Conservation (phyloP, 2,888 invertebrate genomes). For the Dysmachus trigonus region DNA sequence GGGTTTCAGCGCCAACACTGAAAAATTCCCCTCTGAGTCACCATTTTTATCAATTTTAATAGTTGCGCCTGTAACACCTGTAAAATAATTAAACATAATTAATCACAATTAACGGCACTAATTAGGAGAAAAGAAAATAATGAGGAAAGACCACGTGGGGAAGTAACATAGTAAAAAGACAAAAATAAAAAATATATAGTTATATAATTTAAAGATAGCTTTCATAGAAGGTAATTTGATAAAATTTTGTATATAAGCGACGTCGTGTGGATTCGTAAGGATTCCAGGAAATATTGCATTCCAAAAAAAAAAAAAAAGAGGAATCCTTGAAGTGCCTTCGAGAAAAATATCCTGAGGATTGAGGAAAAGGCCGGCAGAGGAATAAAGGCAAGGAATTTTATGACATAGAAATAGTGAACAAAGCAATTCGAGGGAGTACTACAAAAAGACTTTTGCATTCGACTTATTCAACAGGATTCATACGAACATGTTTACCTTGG, state of each 20-base stretch:
- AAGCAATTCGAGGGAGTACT: background rate
- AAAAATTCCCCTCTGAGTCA: constrained; percentile 97
- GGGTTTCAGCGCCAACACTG: constrained; percentile 83
- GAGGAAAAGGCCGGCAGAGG: background rate
- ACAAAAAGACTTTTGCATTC: background rate
- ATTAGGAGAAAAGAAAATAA: background rate
- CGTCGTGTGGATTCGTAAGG: background rate
- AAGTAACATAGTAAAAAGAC: background rate
- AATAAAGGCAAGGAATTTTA: background rate
- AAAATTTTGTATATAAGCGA: background rate
- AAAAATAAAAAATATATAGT: background rate
- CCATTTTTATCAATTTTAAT: constrained; percentile 92
- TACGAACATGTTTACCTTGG: background rate
- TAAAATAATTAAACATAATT: constrained; percentile 43
- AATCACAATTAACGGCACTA: background rate
- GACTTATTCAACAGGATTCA: background rate
- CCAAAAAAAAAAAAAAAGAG: background rate
- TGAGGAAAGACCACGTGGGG: background rate
- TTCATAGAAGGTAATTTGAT: background rate
- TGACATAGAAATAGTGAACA: background rate
- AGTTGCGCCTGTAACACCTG: constrained; percentile 93
- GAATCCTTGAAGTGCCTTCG: background rate
- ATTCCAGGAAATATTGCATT: background rate
- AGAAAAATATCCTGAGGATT: background rate
- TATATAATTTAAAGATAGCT: too few relatives aligned